These are phyloP conservation scores for Drosophila kikkawai DNA, from an alignment of 1,140 invertebrate genomes.

Conservation along the genomic window DNA sequence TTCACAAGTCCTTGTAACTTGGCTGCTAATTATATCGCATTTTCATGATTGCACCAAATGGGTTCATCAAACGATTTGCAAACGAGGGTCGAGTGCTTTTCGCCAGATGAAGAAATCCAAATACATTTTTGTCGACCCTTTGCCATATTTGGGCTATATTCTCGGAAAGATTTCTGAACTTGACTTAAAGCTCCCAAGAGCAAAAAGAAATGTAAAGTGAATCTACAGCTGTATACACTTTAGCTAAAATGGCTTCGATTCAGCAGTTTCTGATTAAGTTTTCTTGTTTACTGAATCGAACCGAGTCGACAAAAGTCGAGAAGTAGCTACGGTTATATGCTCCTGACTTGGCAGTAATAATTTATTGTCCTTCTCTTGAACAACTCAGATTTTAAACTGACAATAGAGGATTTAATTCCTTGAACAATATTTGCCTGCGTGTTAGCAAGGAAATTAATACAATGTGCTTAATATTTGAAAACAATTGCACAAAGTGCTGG, in stretches of 20 bases:
- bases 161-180: neutral
- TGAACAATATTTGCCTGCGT: neutral
- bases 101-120: slow-evolving; percentile 17
- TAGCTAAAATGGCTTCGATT: slow-evolving; percentile 9
- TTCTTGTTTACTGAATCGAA: slow-evolving; percentile 13
- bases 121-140: slow-evolving; percentile 5
- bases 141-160: neutral
- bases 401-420: neutral
- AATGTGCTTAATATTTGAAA: slow-evolving; percentile 1
- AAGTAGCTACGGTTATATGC: neutral
- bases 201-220: slow-evolving; percentile 2
- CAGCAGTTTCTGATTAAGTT: slow-evolving; percentile 17
- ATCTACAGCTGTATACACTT: neutral
- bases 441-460: neutral
- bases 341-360: neutral
- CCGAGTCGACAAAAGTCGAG: neutral
- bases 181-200: slow-evolving; percentile 1
- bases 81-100: slow-evolving; percentile 47
- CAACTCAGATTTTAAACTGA: neutral
- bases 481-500: neutral
- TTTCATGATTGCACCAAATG: slow-evolving; percentile 55
- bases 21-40: slow-evolving; percentile 54
- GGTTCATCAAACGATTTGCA: slow-evolving; percentile 51
- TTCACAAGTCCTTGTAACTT: slow-evolving; percentile 44
- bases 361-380: neutral